Evolutionary conservation across 2,113 vertebrate genomes (phyloP), one percentile per base, ranked within the genome.

Genomic region (Ageneiosus marmoratus): DNA sequence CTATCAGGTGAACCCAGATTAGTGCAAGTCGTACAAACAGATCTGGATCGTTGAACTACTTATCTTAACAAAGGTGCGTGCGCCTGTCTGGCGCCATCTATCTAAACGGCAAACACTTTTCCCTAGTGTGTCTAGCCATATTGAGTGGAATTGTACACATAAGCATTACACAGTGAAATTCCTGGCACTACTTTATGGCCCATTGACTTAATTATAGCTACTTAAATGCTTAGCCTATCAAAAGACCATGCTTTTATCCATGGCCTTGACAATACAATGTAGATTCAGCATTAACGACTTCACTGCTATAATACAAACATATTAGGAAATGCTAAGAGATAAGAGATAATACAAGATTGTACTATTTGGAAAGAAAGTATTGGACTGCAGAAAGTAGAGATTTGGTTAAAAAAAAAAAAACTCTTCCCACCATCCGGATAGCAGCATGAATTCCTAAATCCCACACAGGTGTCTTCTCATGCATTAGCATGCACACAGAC

Each of bases 381-480:
- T 48, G 41, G 37, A 48, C 2, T 32, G 32, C n/a, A 34, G 41
- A n/a, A 70, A n/a, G 22, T 50, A 24, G n/a, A 50, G 15, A 51
- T 50, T 50, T 27, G 46, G 13, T 27, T 10, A n/a, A 70, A 46
- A 46, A 48, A 48, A 11, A 4, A 58, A n/a, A 70, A 48, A 48
- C 6, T 4, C 44, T 74, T 74, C 46, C 46, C 13, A 48, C 77
- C 83, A 81, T 83, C 44, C 46, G 73, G 84, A 80, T 51, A 77
- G 20, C 77, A 73, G 58, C 77, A 74, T 44, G 77, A 44, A 78
- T 56, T 46, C 44, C 89, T 81, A 93, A 92, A 92, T 92, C 91
- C 91, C 91, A 89, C 67, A 81, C 92, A 93, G 92, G 89, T 93
- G 92, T 89, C 91, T 89, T 83, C 80, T 51, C 74, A 73, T 83